These are phyloP conservation scores for Megalonaias nervosa DNA, from an alignment of 1,140 invertebrate genomes.

Conservation along the genomic window DNA sequence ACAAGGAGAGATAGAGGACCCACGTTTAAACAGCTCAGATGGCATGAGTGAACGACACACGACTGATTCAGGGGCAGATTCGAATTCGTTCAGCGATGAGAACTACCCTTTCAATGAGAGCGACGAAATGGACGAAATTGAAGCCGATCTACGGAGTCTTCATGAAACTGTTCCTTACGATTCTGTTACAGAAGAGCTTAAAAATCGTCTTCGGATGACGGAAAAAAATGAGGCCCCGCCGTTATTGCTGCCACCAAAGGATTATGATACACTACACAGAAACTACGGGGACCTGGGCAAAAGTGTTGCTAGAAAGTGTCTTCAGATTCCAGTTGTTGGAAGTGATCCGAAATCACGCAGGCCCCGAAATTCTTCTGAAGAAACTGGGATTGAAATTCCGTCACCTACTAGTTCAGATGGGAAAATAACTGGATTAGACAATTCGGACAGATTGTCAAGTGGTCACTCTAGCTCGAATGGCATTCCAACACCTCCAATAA, in stretches of 20 bases:
- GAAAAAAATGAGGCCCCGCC: constrained; percentile 75
- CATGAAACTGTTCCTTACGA: constrained; percentile 85
- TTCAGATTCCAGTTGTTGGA: constrained; percentile 47
- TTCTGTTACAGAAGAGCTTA: constrained; percentile 91
- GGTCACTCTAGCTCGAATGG: constrained; percentile 3
- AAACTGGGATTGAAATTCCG: constrained; percentile 54
- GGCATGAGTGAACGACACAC: constrained; percentile 46
- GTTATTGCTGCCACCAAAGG: constrained; percentile 89
- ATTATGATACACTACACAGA: constrained; percentile 87
- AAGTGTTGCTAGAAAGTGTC: constrained; percentile 37
- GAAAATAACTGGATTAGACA: constrained; percentile 14
- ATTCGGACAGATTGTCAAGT: constrained; percentile 19
- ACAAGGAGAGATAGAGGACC: constrained; percentile 55
- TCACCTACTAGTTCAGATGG: constrained; percentile 44
- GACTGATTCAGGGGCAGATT: constrained; percentile 53
- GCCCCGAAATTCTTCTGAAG: constrained; percentile 46
- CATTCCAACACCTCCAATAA: constrained; percentile 25
- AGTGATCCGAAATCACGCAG: neutral
- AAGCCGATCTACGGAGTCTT: constrained; percentile 59
- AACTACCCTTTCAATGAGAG: constrained; percentile 45
- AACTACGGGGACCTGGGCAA: constrained; percentile 79
- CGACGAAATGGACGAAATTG: constrained; percentile 45
- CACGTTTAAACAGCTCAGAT: constrained; percentile 38
- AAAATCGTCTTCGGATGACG: constrained; percentile 82
- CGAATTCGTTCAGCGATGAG: constrained; percentile 49